These are phyloP conservation scores for Neodiprion pinetum DNA, from an alignment of 1,140 invertebrate genomes.

Conservation along the genomic window DNA sequence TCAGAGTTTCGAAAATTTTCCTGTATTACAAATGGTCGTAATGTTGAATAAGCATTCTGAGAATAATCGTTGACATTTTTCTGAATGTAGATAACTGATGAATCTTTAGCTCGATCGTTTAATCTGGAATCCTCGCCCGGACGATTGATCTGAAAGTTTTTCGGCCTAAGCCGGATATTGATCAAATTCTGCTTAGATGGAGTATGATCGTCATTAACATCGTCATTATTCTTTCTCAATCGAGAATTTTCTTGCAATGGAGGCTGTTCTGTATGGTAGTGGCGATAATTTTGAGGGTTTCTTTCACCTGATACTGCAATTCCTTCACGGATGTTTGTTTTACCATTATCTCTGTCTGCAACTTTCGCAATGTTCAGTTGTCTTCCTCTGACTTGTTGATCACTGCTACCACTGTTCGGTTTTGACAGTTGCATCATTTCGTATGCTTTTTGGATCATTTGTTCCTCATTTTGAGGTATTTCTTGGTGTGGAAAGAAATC, in stretches of 20 bases:
- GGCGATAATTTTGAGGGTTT: not conserved
- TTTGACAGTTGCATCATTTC: slow-evolving; percentile 48
- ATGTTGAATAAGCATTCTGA: not conserved
- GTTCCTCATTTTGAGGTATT: slow-evolving; percentile 49
- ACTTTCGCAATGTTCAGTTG: not conserved
- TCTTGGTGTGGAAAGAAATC: slow-evolving; percentile 44
- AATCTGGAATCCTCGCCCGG: not conserved
- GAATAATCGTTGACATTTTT: not conserved
- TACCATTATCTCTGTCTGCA: not conserved
- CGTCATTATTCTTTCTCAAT: not conserved
- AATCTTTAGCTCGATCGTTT: not conserved
- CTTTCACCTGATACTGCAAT: not conserved
- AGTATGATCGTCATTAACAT: not conserved
- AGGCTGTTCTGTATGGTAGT: not conserved
- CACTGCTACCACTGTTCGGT: slow-evolving; percentile 28
- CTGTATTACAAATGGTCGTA: not conserved
- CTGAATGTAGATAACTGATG: not conserved
- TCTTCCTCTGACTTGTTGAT: not conserved
- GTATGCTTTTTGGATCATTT: slow-evolving; percentile 55
- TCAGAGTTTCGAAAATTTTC: not conserved
- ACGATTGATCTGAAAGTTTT: not conserved
- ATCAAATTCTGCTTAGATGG: not conserved
- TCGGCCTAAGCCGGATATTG: not conserved
- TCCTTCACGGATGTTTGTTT: not conserved
- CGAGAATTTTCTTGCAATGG: not conserved